Evolutionary conservation across 2,888 invertebrate genomes (phyloP), one percentile per base, ranked within the genome.

Genomic region (Anarsia innoxiella): DNA sequence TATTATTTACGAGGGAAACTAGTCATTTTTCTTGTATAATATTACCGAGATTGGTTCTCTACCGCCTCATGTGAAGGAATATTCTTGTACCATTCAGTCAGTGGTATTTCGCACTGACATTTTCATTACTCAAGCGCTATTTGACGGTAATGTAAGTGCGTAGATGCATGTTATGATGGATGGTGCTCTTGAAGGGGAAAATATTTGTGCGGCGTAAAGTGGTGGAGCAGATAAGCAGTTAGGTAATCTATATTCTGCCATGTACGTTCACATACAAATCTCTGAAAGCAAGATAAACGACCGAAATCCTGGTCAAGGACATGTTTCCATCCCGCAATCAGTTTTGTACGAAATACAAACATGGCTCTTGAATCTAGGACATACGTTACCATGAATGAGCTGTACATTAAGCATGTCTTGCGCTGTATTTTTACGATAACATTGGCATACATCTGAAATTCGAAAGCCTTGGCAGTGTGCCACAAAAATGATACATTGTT

Each of bases 401-500:
- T 13, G 19, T 25, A 31, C 32, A 37, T 40, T 37, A 23, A 33
- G 40, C 15, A n/a, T 34, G 16, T 23, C 15, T 13, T 14, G 9
- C 25, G n/a, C 23, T 19, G 25, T 34, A 36, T 37, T 30, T 37
- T 34, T 37, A 31, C 31, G 33, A 34, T 29, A 36, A 32, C 36
- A 1, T 8, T 23, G 32, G 6, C 40, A 29, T 45, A 46, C 33
- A 13, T 33, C 33, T 33, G 14, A 47, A 56, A 57, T 59, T 51
- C 40, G 37, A 43, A 46, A 45, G 42, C 36, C 25, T 57, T 71
- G 71, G 70, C 65, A 28, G 10, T 2, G 40, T 11, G 53, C 68
- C 70, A 71, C 55, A 50, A 48, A 46, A 45, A 39, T 48, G 46
- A 56, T 51, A 57, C 54, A 55, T 53, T 51, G 53, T 58, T 45